Percentiles rank a stretch among this genome's conserved stretches.
phyloP scores from a whole-genome alignment of 2,888 invertebrate species.

The Ctenicera cuprea region DNA sequence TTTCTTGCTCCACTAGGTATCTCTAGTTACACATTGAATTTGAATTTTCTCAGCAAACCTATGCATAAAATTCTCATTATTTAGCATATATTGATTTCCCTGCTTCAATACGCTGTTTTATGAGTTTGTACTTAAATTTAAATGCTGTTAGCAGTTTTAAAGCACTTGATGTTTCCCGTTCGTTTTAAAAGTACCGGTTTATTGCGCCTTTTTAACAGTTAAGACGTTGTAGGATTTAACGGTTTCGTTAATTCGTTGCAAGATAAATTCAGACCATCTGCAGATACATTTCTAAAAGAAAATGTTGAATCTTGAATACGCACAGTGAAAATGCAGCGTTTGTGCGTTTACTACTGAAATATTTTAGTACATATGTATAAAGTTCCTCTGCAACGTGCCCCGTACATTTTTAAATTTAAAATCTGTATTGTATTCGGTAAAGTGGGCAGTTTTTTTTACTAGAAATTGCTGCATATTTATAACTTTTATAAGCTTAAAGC shows the following conservation, averaged over 20 bases:
- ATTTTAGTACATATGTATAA: no score
- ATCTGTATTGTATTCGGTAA: no score
- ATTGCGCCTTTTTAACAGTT: constrained; percentile 6
- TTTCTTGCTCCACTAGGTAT: constrained; percentile 15
- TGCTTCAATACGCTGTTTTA: constrained; percentile 23
- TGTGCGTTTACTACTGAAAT: no score
- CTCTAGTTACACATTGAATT: constrained; percentile 29
- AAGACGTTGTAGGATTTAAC: not conserved
- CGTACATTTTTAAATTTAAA: no score
- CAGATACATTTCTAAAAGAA: not conserved
- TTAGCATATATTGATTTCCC: constrained; percentile 34
- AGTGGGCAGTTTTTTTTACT: no score
- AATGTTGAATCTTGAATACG: not conserved
- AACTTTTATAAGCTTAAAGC: no score
- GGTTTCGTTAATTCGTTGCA: constrained; percentile 7
- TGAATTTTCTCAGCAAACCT: constrained; percentile 23
- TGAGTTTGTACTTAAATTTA: constrained; percentile 25
- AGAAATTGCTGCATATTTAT: no score
- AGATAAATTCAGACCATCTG: not conserved
- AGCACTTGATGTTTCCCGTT: constrained; percentile 14
- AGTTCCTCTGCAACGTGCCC: no score
- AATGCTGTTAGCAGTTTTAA: constrained; percentile 23
- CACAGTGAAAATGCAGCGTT: not conserved
- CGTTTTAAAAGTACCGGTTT: constrained; percentile 1
- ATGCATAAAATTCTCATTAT: constrained; percentile 36